Base-by-base conservation (phyloP, 2,797 vertebrate genomes). In the Cyprinella venusta region DNA sequence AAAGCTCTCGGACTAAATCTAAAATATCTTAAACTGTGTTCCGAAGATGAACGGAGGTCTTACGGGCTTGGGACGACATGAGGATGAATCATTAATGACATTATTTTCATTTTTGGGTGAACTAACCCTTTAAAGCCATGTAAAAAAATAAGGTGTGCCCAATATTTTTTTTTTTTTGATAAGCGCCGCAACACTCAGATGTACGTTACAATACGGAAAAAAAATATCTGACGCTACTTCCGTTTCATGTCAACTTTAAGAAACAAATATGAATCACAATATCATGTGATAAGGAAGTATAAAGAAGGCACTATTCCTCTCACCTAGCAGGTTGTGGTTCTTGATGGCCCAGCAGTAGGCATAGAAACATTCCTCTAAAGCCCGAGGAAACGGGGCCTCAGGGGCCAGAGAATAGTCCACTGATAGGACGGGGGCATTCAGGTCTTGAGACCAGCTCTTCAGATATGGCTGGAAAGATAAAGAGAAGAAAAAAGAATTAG, bases 261-360 rank as follows among this genome's bases (percentile, higher is more conserved):
- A 56, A 56, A 33, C 70, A 52, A 72, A 33, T 12, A 52, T 10
- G 5, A 72, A 72, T 38, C 2, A 75, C 2, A 4, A 15, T 16
- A 59, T 75, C 6, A 36, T 16, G 2, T 18, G 8, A 24, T 70
- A n/a, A 68, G n/a, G 12, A 59, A 30, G 24, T 13, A 64, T 42
- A 6, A 71, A 24, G 21, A 64, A 3, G 0, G 24, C 2, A 4
- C 40, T 21, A 45, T 21, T 81, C 4, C 30, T 76, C 92, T 91
- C 88, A 97, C 97, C 97, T 8, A 98, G 92, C 36, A 98, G 90
- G 79, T 92, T 92, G 83, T 95, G 96, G 91, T 98, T 93, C 84
- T 93, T 95, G 85, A 98, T 76, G 67, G 97, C 97, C 97, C 97
- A 98, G 92, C 97, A 98, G 92, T 98, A 98, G 61, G 96, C 96